Evolutionary conservation across 2,888 invertebrate species (phyloP).

Genomic region (Marasmarcha lunaedactyla): DNA sequence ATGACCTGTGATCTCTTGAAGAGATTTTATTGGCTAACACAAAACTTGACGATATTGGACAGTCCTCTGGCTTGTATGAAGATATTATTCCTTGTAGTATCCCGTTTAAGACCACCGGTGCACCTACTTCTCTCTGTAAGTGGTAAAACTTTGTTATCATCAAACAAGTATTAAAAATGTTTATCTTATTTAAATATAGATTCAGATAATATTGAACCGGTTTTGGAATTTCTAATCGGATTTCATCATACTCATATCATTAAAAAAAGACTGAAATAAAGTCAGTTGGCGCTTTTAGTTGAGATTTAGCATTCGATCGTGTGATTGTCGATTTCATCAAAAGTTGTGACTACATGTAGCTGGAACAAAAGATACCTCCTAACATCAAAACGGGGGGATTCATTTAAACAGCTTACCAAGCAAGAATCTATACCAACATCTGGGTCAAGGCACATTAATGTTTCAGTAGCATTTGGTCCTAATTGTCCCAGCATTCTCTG

Average conservation of each 20-base stretch:
- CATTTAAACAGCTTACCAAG: slow-evolving; percentile 30
- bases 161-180: too few relatives aligned
- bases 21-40: slow-evolving; percentile 33
- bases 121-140: slow-evolving; percentile 39
- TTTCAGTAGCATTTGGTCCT: slow-evolving; percentile 22
- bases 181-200: too few relatives aligned
- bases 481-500: slow-evolving; percentile 21
- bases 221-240: not conserved
- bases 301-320: too few relatives aligned
- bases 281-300: too few relatives aligned
- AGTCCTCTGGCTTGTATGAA: slow-evolving; percentile 35
- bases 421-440: slow-evolving; percentile 29
- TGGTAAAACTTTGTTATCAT: not conserved
- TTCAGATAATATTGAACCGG: not conserved
- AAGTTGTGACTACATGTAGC: too few relatives aligned
- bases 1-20: slow-evolving; percentile 25
- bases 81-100: slow-evolving; percentile 42
- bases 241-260: too few relatives aligned
- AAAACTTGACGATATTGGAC: slow-evolving; percentile 22
- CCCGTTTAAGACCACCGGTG: slow-evolving; percentile 41
- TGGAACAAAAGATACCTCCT: too few relatives aligned
- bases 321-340: too few relatives aligned
- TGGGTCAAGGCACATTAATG: slow-evolving; percentile 41
- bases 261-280: too few relatives aligned
- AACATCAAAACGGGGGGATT: too few relatives aligned